Evolutionary conservation across 1,140 invertebrate species (phyloP).

Genomic region (Diploscapter pachys): DNA sequence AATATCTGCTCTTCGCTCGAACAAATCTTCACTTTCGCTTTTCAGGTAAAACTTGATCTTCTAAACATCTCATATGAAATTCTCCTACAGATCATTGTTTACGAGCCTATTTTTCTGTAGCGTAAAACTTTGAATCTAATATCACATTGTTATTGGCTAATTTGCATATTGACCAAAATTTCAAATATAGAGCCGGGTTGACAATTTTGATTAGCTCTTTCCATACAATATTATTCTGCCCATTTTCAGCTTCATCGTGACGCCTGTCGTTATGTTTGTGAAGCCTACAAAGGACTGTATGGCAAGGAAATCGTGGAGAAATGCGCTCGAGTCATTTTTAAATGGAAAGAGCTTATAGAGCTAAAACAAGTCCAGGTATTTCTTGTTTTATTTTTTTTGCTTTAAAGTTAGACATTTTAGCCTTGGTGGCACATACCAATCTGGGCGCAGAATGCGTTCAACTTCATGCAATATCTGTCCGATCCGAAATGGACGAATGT

Average conservation of each 20-base stretch:
- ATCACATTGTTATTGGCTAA: too few relatives aligned
- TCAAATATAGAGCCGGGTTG: too few relatives aligned
- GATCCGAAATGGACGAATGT: conserved; percentile 13
- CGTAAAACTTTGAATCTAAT: background rate
- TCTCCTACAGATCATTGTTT: too few relatives aligned
- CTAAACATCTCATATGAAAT: too few relatives aligned
- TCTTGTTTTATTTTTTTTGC: background rate
- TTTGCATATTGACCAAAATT: too few relatives aligned
- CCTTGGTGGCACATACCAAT: background rate
- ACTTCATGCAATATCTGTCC: conserved; percentile 5
- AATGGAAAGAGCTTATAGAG: background rate
- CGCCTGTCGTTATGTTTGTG: background rate
- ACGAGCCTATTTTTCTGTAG: background rate
- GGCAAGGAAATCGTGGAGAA: background rate
- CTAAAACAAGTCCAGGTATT: background rate
- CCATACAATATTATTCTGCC: background rate
- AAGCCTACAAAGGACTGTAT: conserved; percentile 8
- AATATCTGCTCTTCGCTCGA: conserved; percentile 8
- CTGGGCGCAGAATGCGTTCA: conserved; percentile 11
- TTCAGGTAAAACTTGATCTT: background rate
- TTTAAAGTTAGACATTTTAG: too few relatives aligned
- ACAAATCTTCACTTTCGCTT: conserved; percentile 10
- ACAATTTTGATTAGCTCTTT: background rate
- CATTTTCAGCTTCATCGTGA: conserved; percentile 7
- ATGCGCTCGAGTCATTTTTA: conserved; percentile 3